Evolutionary conservation across 2,797 vertebrate species (phyloP), one percentile per base, ranked within the genome.

Genomic region (Protonibea diacanthus): DNA sequence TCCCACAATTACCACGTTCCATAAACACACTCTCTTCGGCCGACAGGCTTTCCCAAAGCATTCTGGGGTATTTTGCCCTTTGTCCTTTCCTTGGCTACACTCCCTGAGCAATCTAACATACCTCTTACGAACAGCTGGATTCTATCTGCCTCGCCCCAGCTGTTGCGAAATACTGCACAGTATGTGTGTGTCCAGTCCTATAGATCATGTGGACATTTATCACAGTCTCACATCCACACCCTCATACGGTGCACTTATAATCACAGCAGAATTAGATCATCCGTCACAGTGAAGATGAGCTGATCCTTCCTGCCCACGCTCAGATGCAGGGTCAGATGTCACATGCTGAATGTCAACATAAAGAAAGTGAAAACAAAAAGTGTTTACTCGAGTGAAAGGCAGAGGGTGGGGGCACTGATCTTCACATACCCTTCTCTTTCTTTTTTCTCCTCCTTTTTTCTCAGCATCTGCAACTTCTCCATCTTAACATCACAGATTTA

Each of bases 1-100:
- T 85, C 86, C 84, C 86, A 92, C 71, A 87, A 87, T 86, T 85
- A 86, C 55, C 52, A 67, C 69, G 82, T 88, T 85, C 84, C 85
- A 56, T 55, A 77, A 67, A 23, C 57, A 74, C 71, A 67, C 71
- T 80, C 29, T 71, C 12, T 61, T 74, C 12, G 0, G 42, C 55
- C 21, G 0, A 15, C 55, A 61, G n/a, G 27, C 55, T 69, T 82
- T 89, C 80, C 62, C 74, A 77, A 84, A 86, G 60, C 83, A 88
- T 82, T 87, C 56, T 51, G 64, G 47, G 68, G 27, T 69, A 58
- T 78, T 74, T 73, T 29, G 42, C 60, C 63, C 73, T 74, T 85
- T 2, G 17, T 57, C 25, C 68, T 76, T 56, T 55, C 48, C 9
- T 55, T 38, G 33, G 71, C 47, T 45, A 15, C 57, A 63, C 63